These are phyloP conservation scores for Cossypha polioptera DNA, from an alignment of 2,797 vertebrate species.

Conservation along the genomic window DNA sequence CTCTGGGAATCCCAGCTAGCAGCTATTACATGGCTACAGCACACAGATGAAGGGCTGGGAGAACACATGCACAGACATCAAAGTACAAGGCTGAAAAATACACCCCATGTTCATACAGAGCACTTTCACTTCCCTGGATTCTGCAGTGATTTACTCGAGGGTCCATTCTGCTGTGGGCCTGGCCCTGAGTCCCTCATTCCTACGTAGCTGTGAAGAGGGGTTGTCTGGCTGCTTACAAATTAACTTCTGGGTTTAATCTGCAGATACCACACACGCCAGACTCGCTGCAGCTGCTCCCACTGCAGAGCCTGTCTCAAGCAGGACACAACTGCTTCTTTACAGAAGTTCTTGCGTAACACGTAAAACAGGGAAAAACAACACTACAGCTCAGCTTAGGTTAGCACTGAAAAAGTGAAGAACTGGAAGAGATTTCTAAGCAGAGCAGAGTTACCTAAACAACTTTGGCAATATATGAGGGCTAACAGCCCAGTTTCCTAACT, in stretches of 20 bases:
- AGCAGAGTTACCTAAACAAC: slow-evolving; percentile 1
- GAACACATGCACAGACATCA: neutral
- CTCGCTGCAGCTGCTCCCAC: neutral
- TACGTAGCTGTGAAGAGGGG: neutral
- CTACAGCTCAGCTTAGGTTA: neutral
- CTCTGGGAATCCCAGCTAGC: neutral
- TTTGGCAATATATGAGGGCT: neutral
- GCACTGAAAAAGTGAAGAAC: neutral
- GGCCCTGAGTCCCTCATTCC: neutral
- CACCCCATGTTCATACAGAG: accelerated
- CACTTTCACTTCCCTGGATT: neutral
- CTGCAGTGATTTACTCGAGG: neutral
- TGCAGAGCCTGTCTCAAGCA: neutral
- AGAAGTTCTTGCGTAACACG: neutral
- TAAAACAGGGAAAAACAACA: neutral
- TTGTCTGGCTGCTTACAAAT: neutral
- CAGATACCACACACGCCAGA: accelerated
- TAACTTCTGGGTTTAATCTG: neutral
- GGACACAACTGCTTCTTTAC: neutral
- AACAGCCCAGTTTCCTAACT: slow-evolving; percentile 9
- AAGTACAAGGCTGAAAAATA: neutral
- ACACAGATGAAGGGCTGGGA: neutral
- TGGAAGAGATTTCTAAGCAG: slow-evolving; percentile 7
- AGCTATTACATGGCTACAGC: neutral
- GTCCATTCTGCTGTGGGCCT: neutral